Evolutionary conservation across 2,888 invertebrate species (phyloP).

Genomic region (Lasioglossum vierecki): DNA sequence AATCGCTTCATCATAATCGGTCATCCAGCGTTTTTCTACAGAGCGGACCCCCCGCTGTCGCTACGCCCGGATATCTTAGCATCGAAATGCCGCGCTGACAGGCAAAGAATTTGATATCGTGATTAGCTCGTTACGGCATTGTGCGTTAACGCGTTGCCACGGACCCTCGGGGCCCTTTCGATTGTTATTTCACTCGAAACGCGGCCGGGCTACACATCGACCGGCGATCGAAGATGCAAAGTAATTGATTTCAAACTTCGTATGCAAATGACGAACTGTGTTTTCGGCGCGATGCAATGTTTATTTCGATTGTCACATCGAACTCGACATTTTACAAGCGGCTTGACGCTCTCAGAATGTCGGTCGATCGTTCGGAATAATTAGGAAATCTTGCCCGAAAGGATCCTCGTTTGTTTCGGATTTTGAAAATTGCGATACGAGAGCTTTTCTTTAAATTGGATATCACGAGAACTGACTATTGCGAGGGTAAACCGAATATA

Average conservation of each 20-base stretch:
- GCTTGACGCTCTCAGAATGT: neutral
- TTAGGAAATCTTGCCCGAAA: no score
- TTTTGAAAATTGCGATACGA: no score
- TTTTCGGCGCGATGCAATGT: neutral
- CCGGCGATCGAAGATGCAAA: constrained; percentile 21
- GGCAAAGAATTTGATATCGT: constrained; percentile 83
- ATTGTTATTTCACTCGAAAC: constrained; percentile 41
- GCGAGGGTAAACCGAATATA: no score
- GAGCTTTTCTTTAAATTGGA: no score
- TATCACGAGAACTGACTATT: no score
- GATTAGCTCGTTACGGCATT: constrained; percentile 82
- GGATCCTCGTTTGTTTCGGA: no score
- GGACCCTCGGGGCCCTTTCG: constrained; percentile 32
- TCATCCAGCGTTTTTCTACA: constrained; percentile 80
- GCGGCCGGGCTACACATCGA: constrained; percentile 10
- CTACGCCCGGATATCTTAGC: constrained; percentile 81
- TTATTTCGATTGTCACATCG: neutral
- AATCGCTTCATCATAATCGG: constrained; percentile 84
- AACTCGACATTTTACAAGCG: neutral
- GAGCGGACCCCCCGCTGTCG: constrained; percentile 75
- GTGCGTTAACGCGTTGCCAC: constrained; percentile 76
- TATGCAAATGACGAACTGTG: constrained; percentile 33
- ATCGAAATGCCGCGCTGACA: constrained; percentile 82
- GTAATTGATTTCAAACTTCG: constrained; percentile 56
- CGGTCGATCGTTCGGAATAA: neutral